phyloP scores from a whole-genome alignment of 1,140 invertebrate species.

The Drosophila dunni region DNA sequence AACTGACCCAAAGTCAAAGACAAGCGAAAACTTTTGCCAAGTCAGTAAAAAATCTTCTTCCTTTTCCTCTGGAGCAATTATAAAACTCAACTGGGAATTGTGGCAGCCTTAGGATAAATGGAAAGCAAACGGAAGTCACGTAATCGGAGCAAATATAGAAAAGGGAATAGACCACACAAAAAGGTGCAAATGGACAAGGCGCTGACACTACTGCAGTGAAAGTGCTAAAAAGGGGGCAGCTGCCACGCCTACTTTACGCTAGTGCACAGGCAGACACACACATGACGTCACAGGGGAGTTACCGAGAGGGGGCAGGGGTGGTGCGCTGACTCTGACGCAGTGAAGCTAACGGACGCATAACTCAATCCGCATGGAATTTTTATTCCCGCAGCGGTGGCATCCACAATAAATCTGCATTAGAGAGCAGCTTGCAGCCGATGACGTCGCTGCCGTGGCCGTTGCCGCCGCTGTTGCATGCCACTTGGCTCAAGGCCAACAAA shows the following conservation, averaged over 20 bases:
- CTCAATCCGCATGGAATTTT: slow-evolving; percentile 82
- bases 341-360: slow-evolving; percentile 81
- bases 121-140: slow-evolving; percentile 19
- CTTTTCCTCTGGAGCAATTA: slow-evolving; percentile 70
- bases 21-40: slow-evolving; percentile 45
- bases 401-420: slow-evolving; percentile 83
- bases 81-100: slow-evolving; percentile 60
- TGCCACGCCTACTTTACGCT: slow-evolving; percentile 22
- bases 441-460: slow-evolving; percentile 7
- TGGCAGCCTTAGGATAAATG: background rate
- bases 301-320: background rate
- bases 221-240: slow-evolving; percentile 56
- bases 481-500: slow-evolving; percentile 59
- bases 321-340: slow-evolving; percentile 31
- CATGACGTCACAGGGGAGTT: slow-evolving; percentile 64
- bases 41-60: slow-evolving; percentile 33
- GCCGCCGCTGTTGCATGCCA: slow-evolving; percentile 22
- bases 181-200: slow-evolving; percentile 44
- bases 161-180: slow-evolving; percentile 23
- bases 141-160: slow-evolving; percentile 4
- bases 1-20: slow-evolving; percentile 57
- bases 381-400: slow-evolving; percentile 81
- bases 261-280: slow-evolving; percentile 42
- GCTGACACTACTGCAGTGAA: slow-evolving; percentile 69
- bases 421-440: slow-evolving; percentile 16